Evolutionary conservation across 2,113 vertebrate genomes (phyloP).

Genomic region (Ceyx margarethae): DNA sequence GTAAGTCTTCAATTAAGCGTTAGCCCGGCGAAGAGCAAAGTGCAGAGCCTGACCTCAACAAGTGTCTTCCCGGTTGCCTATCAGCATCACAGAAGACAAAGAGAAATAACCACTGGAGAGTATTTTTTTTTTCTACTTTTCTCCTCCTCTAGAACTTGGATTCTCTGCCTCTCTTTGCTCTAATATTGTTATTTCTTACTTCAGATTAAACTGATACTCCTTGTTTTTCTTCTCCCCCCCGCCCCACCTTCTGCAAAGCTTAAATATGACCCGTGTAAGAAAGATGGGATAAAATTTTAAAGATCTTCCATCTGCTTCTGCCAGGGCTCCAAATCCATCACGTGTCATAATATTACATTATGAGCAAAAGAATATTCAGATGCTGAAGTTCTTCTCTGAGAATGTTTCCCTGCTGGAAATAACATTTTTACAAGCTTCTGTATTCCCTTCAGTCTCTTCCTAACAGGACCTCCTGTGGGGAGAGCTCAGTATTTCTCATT

Average conservation of each 20-base stretch:
- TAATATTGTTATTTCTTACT: neutral
- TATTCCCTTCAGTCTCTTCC: constrained; percentile 29
- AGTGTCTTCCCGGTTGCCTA: neutral
- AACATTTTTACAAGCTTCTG: constrained; percentile 66
- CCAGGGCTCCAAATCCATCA: neutral
- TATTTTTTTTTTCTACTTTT: neutral
- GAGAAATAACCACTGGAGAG: neutral
- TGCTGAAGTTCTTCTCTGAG: neutral
- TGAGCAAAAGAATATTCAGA: constrained; percentile 5
- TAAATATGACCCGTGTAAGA: neutral
- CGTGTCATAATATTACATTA: neutral
- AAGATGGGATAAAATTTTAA: neutral
- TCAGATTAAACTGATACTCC: neutral
- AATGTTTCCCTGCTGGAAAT: constrained; percentile 56
- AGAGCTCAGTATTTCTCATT: constrained; percentile 40
- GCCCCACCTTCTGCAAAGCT: neutral
- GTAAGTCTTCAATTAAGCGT: neutral
- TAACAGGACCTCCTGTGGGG: constrained; percentile 54
- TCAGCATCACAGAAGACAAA: neutral
- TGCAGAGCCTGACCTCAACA: neutral
- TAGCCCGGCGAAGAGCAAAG: neutral
- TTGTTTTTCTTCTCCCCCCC: no score
- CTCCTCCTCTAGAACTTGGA: neutral
- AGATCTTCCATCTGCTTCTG: neutral
- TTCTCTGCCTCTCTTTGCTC: neutral